Conservation (phyloP, 2,113 vertebrate genomes). For the Proterorhinus semilunaris region DNA sequence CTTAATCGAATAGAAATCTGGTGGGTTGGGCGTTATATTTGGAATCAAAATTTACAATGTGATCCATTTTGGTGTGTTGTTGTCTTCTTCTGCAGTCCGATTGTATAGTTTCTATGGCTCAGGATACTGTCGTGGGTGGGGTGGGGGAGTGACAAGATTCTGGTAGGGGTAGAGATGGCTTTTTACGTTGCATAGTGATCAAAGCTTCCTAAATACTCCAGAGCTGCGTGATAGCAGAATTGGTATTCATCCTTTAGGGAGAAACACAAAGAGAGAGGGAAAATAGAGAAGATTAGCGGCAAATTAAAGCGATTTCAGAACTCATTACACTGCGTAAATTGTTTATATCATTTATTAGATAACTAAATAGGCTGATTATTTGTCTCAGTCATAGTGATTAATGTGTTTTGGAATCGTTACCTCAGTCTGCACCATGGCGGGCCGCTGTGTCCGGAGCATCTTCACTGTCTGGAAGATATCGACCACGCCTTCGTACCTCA, state of each 20-base stretch:
- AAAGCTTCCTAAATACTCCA: constrained; percentile 99
- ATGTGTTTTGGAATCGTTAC: constrained; percentile 64
- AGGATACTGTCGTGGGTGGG: constrained; percentile 79
- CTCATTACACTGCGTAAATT: neutral
- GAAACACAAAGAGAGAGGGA: constrained; percentile 8
- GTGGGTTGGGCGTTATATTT: constrained; percentile 21
- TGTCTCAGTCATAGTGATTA: neutral
- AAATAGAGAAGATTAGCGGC: constrained; percentile 1
- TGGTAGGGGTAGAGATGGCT: constrained; percentile 82
- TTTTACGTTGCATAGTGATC: constrained; percentile 99
- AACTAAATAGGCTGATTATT: neutral
- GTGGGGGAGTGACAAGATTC: constrained; percentile 70
- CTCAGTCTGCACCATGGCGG: constrained; percentile 99
- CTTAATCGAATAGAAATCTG: constrained; percentile 61
- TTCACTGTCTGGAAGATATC: constrained; percentile 99
- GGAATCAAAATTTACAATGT: constrained; percentile 50
- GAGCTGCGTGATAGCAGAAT: constrained; percentile 96
- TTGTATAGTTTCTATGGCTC: constrained; percentile 86
- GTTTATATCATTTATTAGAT: neutral
- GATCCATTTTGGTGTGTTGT: constrained; percentile 44
- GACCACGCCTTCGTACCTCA: constrained; percentile 97
- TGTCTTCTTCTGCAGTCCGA: constrained; percentile 69
- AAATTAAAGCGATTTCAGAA: constrained; percentile 3
- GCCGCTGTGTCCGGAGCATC: constrained; percentile 97
- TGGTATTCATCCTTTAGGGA: constrained; percentile 93